Evolutionary conservation across 1,140 invertebrate genomes (phyloP).

Genomic region (Brevipalpus yothersi): DNA sequence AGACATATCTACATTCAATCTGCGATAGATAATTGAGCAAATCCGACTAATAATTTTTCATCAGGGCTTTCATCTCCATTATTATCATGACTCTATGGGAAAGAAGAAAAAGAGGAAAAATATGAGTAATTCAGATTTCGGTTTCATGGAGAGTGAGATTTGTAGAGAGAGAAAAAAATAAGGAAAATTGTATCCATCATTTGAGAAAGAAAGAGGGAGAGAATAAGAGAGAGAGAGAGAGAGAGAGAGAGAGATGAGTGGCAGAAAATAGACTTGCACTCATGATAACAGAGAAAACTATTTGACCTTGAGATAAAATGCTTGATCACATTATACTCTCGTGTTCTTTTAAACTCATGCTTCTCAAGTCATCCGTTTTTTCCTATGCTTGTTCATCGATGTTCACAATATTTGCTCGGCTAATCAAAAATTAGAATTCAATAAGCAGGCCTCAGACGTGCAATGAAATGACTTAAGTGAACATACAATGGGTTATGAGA

Average conservation of each 20-base stretch:
- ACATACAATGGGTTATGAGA: not conserved
- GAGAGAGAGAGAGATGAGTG: not conserved
- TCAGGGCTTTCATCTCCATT: constrained; percentile 45
- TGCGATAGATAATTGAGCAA: constrained; percentile 48
- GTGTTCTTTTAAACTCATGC: too few relatives aligned
- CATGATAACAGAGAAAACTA: too few relatives aligned
- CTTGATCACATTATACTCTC: too few relatives aligned
- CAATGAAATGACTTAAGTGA: not conserved
- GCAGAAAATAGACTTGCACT: not conserved
- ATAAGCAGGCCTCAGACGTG: not conserved
- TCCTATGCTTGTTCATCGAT: too few relatives aligned
- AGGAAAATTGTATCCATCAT: not conserved
- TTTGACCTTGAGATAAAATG: too few relatives aligned
- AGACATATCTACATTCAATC: not conserved
- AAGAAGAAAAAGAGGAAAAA: not conserved
- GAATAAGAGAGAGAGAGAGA: not conserved
- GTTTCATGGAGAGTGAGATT: too few relatives aligned
- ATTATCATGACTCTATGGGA: not conserved
- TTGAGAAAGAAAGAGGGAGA: not conserved
- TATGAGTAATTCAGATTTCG: not conserved
- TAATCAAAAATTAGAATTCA: too few relatives aligned
- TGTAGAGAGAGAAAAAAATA: not conserved
- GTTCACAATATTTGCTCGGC: too few relatives aligned
- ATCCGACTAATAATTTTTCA: constrained; percentile 79
- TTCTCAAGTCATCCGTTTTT: too few relatives aligned